Conservation (phyloP, 2,888 invertebrate genomes). For the Ophonus ardosiacus region DNA sequence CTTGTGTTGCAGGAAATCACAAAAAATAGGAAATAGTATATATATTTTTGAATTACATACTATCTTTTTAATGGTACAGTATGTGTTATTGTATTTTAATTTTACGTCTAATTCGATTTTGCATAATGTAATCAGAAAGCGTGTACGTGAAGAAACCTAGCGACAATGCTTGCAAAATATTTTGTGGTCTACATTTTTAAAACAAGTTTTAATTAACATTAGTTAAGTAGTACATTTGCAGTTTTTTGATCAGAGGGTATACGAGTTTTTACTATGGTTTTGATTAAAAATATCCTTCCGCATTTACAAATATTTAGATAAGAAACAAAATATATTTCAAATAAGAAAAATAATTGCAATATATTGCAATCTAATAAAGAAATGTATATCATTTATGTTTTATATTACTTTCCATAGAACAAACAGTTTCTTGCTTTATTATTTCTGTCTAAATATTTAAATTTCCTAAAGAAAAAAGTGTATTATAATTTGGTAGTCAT, state of each 20-base stretch:
- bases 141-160: not conserved
- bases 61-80: not conserved
- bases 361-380: not conserved
- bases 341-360: not conserved
- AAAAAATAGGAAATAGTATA: no score
- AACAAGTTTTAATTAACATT: not conserved
- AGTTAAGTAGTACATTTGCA: not conserved
- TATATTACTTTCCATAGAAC: not conserved
- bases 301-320: not conserved
- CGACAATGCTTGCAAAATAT: conserved; percentile 4
- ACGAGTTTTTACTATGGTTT: not conserved
- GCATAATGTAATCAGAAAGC: conserved; percentile 25
- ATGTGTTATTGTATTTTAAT: not conserved
- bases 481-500: no score
- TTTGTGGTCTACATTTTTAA: not conserved
- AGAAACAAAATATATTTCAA: not conserved
- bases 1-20: no score
- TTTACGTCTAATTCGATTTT: not conserved
- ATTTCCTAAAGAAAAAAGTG: no score
- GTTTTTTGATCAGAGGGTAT: not conserved
- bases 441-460: no score
- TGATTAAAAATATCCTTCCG: not conserved
- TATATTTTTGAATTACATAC: not conserved
- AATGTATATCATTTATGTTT: not conserved
- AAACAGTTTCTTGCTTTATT: not conserved